phyloP scores from a whole-genome alignment of 2,113 vertebrate genomes.

The Malurus alboscapulatus region DNA sequence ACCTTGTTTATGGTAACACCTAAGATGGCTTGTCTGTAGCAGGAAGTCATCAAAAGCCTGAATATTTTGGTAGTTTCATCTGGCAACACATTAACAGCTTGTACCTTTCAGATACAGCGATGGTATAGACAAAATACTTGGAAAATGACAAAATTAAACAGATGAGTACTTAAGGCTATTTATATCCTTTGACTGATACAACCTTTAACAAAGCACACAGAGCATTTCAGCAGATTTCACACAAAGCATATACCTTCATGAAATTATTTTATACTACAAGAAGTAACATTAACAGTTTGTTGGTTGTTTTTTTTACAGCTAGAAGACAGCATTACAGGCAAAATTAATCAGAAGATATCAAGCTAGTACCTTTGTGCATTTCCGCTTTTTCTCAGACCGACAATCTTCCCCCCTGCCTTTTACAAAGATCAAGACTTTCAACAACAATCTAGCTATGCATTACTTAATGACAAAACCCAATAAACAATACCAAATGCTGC shows the following conservation, averaged over 20 bases:
- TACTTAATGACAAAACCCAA: neutral
- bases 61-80: neutral
- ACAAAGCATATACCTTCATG: neutral
- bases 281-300: neutral
- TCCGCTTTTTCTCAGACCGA: neutral
- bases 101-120: neutral
- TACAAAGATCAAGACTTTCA: neutral
- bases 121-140: neutral
- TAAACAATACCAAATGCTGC: neutral
- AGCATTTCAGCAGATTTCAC: neutral
- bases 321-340: neutral
- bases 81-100: neutral
- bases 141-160: neutral
- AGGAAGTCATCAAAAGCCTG: neutral
- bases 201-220: neutral
- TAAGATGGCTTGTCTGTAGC: neutral
- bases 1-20: neutral
- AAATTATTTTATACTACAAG: neutral
- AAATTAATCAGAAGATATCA: neutral
- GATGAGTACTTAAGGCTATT: neutral
- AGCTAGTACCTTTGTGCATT: neutral
- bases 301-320: neutral
- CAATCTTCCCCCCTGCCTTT: neutral
- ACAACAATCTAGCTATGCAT: neutral
- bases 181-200: neutral